phyloP scores from a whole-genome alignment of 2,113 vertebrate species.

The Carettochelys insculpta region DNA sequence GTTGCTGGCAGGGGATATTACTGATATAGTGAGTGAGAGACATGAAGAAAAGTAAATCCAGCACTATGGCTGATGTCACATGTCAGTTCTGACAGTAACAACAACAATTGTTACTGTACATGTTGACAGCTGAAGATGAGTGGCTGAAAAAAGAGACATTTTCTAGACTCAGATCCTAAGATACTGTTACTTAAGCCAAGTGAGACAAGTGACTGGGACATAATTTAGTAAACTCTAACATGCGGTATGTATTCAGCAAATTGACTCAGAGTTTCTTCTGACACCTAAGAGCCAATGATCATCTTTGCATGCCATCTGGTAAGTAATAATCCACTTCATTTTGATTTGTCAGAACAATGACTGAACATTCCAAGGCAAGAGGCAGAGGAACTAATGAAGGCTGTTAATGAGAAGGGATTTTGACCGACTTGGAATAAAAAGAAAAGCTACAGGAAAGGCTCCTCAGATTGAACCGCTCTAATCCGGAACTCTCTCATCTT shows the following conservation, averaged over 20 bases:
- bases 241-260: slow-evolving; percentile 34
- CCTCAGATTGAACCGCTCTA: too few species aligned
- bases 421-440: slow-evolving; percentile 1
- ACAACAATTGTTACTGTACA: slow-evolving; percentile 45
- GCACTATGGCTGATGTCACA: slow-evolving; percentile 43
- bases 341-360: slow-evolving; percentile 11
- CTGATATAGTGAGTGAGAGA: slow-evolving; percentile 35
- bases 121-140: slow-evolving; percentile 65
- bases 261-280: slow-evolving; percentile 30
- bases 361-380: not conserved
- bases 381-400: slow-evolving; percentile 4
- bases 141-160: slow-evolving; percentile 29
- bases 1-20: not conserved
- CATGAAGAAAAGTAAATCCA: slow-evolving; percentile 55
- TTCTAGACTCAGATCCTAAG: slow-evolving; percentile 36
- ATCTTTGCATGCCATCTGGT: slow-evolving; percentile 35
- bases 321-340: slow-evolving; percentile 27
- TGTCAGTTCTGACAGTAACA: slow-evolving; percentile 67
- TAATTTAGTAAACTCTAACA: slow-evolving; percentile 38
- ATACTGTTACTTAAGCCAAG: not conserved
- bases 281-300: slow-evolving; percentile 40
- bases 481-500: too few species aligned
- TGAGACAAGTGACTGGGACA: slow-evolving; percentile 21
- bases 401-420: not conserved
- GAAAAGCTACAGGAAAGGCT: not conserved